Conservation (phyloP, 2,113 vertebrate species). For the Calonectris borealis region DNA sequence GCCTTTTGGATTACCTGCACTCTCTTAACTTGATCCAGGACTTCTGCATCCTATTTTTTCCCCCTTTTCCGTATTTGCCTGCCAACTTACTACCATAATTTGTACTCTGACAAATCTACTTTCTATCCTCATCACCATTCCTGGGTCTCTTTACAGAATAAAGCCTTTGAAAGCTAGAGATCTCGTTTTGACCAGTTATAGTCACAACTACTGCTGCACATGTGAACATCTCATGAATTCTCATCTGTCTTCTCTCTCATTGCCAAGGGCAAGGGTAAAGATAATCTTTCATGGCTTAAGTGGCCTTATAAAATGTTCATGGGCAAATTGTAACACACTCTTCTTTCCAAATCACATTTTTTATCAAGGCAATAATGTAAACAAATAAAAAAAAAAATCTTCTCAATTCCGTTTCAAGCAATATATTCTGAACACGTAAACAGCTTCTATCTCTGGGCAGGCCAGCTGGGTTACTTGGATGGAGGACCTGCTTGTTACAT, state of each 20-base stretch:
- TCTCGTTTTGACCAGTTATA: slow-evolving; percentile 30
- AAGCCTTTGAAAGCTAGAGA: neutral
- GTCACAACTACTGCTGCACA: neutral
- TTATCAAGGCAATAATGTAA: neutral
- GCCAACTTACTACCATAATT: neutral
- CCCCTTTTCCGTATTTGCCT: neutral
- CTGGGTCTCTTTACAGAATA: slow-evolving; percentile 25
- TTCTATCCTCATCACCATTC: neutral
- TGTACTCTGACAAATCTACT: neutral
- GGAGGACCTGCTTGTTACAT: neutral
- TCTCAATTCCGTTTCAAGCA: neutral
- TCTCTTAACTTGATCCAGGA: neutral
- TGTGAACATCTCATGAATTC: neutral
- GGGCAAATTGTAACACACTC: neutral
- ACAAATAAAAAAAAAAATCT: neutral
- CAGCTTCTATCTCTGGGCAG: neutral
- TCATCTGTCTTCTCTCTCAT: neutral
- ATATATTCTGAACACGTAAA: neutral
- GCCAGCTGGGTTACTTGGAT: neutral
- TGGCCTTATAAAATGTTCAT: neutral
- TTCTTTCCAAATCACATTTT: neutral
- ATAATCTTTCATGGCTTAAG: neutral
- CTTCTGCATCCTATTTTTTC: neutral
- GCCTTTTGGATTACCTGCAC: neutral
- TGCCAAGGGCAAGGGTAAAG: slow-evolving; percentile 16